Evolutionary conservation across 53 echinoderm and acorn worm genomes (phyloP).

Genomic region (Holothuria scabra): DNA sequence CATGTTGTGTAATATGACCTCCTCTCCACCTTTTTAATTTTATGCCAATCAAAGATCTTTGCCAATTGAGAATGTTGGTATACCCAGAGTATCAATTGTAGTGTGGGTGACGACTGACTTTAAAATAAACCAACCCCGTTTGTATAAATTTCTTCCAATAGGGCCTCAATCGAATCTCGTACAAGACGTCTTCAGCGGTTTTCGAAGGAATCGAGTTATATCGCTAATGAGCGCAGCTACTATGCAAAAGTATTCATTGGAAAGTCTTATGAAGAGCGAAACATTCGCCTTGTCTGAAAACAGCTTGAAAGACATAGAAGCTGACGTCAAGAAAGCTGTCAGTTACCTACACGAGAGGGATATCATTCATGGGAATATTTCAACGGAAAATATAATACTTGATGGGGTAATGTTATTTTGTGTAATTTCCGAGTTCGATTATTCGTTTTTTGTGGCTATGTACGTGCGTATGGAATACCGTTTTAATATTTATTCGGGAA

Average conservation of each 20-base stretch:
- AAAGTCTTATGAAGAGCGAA: background rate
- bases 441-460: too few relatives aligned
- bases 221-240: background rate
- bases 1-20: too few relatives aligned
- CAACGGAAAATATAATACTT: constrained; percentile 72
- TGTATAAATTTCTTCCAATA: background rate
- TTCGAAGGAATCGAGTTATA: constrained; percentile 11
- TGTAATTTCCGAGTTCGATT: too few relatives aligned
- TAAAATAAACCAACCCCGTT: too few relatives aligned
- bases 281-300: constrained; percentile 46
- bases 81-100: too few relatives aligned
- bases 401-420: constrained; percentile 67
- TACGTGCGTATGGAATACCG: too few relatives aligned
- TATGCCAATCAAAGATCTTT: too few relatives aligned
- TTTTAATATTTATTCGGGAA: too few relatives aligned
- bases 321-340: constrained; percentile 75
- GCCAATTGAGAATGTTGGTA: too few relatives aligned
- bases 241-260: background rate
- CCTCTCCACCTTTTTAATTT: too few relatives aligned
- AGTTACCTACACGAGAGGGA: constrained; percentile 81
- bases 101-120: too few relatives aligned
- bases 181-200: constrained; percentile 21
- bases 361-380: constrained; percentile 67
- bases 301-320: constrained; percentile 64
- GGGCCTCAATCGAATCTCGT: background rate